Conservation (phyloP, 2,888 invertebrate species). For the Agrotis segetum region DNA sequence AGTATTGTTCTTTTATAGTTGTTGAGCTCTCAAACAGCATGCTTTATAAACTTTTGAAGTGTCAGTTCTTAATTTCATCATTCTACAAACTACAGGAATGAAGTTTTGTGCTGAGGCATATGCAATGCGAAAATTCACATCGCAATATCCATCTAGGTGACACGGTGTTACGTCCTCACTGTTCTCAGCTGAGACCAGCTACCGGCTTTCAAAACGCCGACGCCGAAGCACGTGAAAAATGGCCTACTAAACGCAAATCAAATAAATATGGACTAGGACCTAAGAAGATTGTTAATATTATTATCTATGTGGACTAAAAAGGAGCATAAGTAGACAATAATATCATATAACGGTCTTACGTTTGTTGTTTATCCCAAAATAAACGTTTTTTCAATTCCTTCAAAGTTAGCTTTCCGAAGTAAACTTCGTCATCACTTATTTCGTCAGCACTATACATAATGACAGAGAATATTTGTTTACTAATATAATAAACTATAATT, state of each 20-base stretch:
- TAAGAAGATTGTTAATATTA: neutral
- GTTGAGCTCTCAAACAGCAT: neutral
- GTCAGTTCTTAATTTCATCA: too few relatives aligned
- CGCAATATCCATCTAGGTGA: too few relatives aligned
- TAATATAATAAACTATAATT: conserved; percentile 50
- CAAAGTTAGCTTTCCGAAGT: conserved; percentile 77
- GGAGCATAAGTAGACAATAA: neutral
- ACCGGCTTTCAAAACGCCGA: neutral
- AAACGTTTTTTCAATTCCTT: conserved; percentile 78
- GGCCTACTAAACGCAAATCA: neutral
- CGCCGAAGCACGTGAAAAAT: neutral
- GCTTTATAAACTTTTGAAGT: too few relatives aligned
- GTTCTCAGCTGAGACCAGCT: neutral
- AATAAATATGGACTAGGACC: neutral
- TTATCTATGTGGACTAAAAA: neutral
- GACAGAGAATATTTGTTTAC: conserved; percentile 40
- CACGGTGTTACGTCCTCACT: too few relatives aligned
- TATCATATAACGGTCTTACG: conserved; percentile 67
- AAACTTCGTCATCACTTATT: conserved; percentile 78
- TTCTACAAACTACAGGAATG: too few relatives aligned
- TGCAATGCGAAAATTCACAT: neutral
- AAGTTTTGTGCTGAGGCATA: neutral
- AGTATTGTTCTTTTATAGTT: neutral
- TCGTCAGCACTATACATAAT: conserved; percentile 46
- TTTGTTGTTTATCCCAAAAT: conserved; percentile 64